Conservation (phyloP, 2,113 vertebrate genomes). For the Callorhinus ursinus region DNA sequence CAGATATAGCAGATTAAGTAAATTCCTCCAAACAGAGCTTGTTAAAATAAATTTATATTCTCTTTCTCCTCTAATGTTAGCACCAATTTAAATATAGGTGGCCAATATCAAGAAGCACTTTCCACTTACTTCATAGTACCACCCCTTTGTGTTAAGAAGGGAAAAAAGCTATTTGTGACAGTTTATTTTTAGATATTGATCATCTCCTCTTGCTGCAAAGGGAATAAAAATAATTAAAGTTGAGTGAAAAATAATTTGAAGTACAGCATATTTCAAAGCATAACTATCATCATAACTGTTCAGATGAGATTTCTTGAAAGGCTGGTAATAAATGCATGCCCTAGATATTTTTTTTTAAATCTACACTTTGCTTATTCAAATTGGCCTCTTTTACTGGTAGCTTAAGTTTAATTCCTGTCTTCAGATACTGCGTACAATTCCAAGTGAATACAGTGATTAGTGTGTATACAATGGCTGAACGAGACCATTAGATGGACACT, state of each 20-base stretch:
- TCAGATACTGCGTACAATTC: conserved; percentile 40
- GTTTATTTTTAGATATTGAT: conserved; percentile 74
- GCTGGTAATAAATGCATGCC: conserved; percentile 71
- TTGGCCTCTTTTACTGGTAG: conserved; percentile 69
- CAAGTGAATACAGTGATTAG: conserved; percentile 17
- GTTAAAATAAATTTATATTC: conserved; percentile 26
- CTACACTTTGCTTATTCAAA: conserved; percentile 64
- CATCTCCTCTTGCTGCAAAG: conserved; percentile 70
- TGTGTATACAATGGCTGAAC: background rate
- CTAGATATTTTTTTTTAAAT: conserved; percentile 67
- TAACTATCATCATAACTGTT: conserved; percentile 66
- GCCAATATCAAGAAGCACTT: conserved; percentile 50
- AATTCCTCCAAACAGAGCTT: conserved; percentile 1
- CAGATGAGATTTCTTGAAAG: conserved; percentile 74
- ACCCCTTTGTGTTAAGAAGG: conserved; percentile 56
- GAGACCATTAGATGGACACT: conserved; percentile 25
- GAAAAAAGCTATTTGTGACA: conserved; percentile 57
- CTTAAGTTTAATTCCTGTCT: conserved; percentile 60
- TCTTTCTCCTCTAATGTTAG: conserved; percentile 28
- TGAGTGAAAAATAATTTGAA: conserved; percentile 72
- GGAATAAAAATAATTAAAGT: conserved; percentile 80
- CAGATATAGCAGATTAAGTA: conserved; percentile 14
- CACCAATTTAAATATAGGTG: conserved; percentile 46
- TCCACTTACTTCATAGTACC: conserved; percentile 60
- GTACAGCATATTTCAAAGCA: conserved; percentile 76